phyloP scores from a whole-genome alignment of 37 sponge, comb jelly and placozoan species.

The Ianthella basta region DNA sequence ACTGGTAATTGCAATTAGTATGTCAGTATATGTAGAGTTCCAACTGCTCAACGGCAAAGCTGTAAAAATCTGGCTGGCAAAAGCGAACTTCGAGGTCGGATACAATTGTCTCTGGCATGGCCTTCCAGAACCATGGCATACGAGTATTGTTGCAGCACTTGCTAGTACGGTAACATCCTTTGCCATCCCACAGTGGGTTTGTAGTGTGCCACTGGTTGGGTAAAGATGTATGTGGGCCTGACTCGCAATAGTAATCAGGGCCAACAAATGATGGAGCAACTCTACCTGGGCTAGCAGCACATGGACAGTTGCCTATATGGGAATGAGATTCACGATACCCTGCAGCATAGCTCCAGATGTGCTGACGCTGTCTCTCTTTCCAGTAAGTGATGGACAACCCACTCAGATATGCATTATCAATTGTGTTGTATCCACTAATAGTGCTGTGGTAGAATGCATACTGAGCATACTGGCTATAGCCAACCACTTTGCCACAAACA shows the following conservation, averaged over 20 bases:
- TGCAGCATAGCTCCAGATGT: constrained; percentile 32
- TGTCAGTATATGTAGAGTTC: too few relatives aligned
- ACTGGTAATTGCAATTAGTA: too few relatives aligned
- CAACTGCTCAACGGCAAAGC: too few relatives aligned
- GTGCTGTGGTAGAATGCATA: too few relatives aligned
- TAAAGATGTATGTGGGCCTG: neutral
- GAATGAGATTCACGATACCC: neutral
- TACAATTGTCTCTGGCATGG: neutral
- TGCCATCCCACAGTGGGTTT: constrained; percentile 18
- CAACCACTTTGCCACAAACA: too few relatives aligned
- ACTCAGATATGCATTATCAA: too few relatives aligned
- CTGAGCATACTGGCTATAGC: too few relatives aligned
- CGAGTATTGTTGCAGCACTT: constrained; percentile 14
- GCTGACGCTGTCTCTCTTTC: neutral
- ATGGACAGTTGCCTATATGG: constrained; percentile 15
- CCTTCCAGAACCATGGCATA: constrained; percentile 16
- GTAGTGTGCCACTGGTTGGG: neutral
- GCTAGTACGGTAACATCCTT: constrained; percentile 13
- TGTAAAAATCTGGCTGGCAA: neutral
- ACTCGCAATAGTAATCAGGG: constrained; percentile 7
- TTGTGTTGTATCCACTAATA: too few relatives aligned
- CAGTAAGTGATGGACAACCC: too few relatives aligned
- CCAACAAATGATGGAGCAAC: constrained; percentile 30
- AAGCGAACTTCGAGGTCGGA: constrained; percentile 13
- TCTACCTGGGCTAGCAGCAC: constrained; percentile 2